Conservation (phyloP, 2,888 invertebrate genomes). For the Arge pagana region DNA sequence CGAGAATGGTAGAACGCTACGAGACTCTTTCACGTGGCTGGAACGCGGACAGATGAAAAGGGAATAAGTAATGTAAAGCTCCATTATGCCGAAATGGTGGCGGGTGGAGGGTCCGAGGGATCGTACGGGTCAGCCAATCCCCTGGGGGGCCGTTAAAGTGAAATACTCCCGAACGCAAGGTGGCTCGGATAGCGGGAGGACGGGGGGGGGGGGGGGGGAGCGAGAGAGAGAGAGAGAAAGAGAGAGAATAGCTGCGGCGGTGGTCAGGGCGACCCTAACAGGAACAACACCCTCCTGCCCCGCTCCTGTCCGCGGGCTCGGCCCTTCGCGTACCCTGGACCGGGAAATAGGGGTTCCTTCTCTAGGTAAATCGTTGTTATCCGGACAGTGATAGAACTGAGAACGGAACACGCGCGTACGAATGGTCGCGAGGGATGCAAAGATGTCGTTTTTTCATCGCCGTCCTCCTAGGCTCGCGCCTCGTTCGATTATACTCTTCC, state of each 20-base stretch:
- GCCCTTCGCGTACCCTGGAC: slow-evolving; percentile 29
- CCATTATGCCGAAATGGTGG: slow-evolving; percentile 57
- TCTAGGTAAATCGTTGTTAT: slow-evolving; percentile 60
- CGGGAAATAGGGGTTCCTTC: slow-evolving; percentile 34
- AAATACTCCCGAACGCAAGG: slow-evolving; percentile 59
- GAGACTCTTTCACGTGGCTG: too few relatives aligned
- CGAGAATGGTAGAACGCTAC: too few relatives aligned
- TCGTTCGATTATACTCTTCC: neutral
- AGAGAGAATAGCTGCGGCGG: neutral
- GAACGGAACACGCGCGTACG: slow-evolving; percentile 52
- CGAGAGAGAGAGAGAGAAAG: neutral
- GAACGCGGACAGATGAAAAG: slow-evolving; percentile 21
- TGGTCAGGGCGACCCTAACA: slow-evolving; percentile 23
- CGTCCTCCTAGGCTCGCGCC: too few relatives aligned
- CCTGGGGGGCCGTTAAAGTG: slow-evolving; percentile 58
- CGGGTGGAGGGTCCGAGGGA: slow-evolving; percentile 41
- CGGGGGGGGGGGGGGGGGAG: neutral
- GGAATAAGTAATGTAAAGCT: slow-evolving; percentile 57
- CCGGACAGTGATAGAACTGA: slow-evolving; percentile 57
- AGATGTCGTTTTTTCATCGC: slow-evolving; percentile 24
- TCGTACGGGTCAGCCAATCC: slow-evolving; percentile 55
- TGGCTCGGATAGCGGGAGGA: slow-evolving; percentile 32
- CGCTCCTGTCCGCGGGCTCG: slow-evolving; percentile 30
- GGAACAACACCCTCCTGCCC: slow-evolving; percentile 24
- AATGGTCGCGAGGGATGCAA: slow-evolving; percentile 36